These are phyloP conservation scores for Microtus montanus DNA, from an alignment of 2,113 vertebrate species.

Conservation along the genomic window DNA sequence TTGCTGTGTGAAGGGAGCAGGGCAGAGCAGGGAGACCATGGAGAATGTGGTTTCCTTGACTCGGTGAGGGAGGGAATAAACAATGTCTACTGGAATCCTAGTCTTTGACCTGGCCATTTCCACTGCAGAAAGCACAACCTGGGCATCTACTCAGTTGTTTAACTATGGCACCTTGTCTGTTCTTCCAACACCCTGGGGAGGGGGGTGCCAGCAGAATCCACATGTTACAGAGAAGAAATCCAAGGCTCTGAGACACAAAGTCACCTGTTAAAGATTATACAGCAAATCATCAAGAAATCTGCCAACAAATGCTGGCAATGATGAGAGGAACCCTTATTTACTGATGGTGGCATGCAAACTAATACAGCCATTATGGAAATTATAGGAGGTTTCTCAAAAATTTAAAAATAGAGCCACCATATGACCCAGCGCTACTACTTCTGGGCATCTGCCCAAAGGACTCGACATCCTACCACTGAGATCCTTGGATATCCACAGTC, in stretches of 20 bases:
- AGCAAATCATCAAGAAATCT: not conserved
- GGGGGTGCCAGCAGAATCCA: not conserved
- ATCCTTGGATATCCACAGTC: not conserved
- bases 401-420: not conserved
- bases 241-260: not conserved
- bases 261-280: not conserved
- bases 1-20: not conserved
- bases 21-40: constrained; percentile 10
- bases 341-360: not conserved
- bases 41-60: not conserved
- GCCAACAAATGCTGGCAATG: not conserved
- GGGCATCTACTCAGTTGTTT: not conserved
- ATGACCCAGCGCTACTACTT: not conserved
- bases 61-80: not conserved
- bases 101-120: not conserved
- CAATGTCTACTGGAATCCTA: not conserved
- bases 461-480: not conserved
- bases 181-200: not conserved
- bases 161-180: not conserved
- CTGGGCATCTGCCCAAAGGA: not conserved
- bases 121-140: not conserved
- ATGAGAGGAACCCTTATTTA: not conserved
- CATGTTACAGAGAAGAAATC: constrained; percentile 36
- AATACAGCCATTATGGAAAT: not conserved
- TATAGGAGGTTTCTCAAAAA: not conserved